Evolutionary conservation across 2,797 vertebrate genomes (phyloP), one percentile per base, ranked within the genome.

Genomic region (Halcyon chelicuti): DNA sequence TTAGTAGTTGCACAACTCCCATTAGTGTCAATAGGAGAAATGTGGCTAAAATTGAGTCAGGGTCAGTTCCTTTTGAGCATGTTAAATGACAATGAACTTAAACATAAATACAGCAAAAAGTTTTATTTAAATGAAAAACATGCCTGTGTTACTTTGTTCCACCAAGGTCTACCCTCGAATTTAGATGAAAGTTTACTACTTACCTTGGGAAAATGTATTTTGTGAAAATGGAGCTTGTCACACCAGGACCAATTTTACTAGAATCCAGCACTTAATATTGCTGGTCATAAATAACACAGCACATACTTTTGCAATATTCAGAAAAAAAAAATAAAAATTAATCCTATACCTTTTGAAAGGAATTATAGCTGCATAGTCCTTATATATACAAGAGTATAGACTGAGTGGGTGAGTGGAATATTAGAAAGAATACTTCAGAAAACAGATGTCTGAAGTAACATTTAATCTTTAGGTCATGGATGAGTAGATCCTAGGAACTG

Each of bases 271-370:
- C 25, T 91, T 88, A 82, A 25, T 29, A 26, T 58, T 55, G 21
- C 65, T 78, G 52, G 8, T 74, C 60, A 65, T 90, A 95, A 96
- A 92, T 62, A 96, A 76, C 28, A 71, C 23, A 82, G 15, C 20
- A 71, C 7, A 37, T 68, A 79, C 58, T 46, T 71, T 29, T 63
- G 5, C 3, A 63, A 83, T 86, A 73, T 54, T 79, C 54, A 39
- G 40, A 9, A 33, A 26, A 54, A 37, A 29, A 46, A 62, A 57
- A 37, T 4, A 17, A 7, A 17, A 42, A 17, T 18, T 42, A 67
- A 52, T 55, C 18, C 2, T 52, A 23, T 6, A 35, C 2, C 86
- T 90, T 90, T 90, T 58, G 28, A 51, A 93, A 85, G 12, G 4
- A 70, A 52, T 77, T 68, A 31, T 37, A 76, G 47, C 52, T 81